Conservation (phyloP, 2,113 vertebrate genomes). For the Gasterosteus aculeatus region DNA sequence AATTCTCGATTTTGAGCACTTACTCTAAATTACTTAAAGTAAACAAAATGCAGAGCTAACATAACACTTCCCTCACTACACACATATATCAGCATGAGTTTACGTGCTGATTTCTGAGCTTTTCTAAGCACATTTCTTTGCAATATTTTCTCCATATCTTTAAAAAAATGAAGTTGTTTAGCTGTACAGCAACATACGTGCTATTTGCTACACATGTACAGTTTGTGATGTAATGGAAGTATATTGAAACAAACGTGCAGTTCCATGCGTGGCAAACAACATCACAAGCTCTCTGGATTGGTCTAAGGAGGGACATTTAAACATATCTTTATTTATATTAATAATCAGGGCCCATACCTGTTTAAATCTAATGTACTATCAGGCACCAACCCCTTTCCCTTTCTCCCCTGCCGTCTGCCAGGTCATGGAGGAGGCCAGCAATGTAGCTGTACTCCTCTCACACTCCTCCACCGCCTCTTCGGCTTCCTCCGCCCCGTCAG, state of each 20-base stretch:
- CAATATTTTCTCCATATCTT: not conserved
- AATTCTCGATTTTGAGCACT: no score
- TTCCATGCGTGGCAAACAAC: no score
- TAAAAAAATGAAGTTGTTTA: no score
- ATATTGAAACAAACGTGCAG: no score
- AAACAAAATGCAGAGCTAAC: no score
- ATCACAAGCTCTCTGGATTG: no score
- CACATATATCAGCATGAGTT: no score
- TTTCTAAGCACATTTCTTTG: not conserved
- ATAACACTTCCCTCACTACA: not conserved
- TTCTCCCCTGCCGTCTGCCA: conserved; percentile 58
- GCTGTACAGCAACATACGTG: not conserved
- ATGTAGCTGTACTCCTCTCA: conserved; percentile 83
- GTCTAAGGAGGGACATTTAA: not conserved
- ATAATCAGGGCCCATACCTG: not conserved
- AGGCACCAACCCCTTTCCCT: not conserved
- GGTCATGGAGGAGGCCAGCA: conserved; percentile 92
- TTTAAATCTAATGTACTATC: not conserved
- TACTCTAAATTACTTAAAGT: no score
- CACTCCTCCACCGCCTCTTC: conserved; percentile 81
- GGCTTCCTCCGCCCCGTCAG: conserved; percentile 75
- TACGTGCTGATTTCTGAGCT: not conserved
- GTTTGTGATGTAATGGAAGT: no score
- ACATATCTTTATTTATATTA: not conserved
- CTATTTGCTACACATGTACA: not conserved